Evolutionary conservation across 2,113 vertebrate genomes (phyloP).

Genomic region (Catharus minimus): DNA sequence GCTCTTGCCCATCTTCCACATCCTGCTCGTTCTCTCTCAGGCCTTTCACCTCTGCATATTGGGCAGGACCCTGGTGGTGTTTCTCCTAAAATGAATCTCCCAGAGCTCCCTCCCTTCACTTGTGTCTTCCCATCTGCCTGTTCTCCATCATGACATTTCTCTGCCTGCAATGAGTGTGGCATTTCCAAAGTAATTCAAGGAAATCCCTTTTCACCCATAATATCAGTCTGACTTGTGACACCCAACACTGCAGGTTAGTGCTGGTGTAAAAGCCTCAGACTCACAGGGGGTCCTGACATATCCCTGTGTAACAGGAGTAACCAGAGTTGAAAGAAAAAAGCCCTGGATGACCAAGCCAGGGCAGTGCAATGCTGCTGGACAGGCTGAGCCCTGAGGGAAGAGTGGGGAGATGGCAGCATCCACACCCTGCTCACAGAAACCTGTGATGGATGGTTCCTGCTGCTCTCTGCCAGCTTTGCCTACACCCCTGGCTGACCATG

Average conservation of each 20-base stretch:
- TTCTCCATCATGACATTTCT: neutral
- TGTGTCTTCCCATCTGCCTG: neutral
- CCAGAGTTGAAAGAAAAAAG: neutral
- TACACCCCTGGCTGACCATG: fast-evolving
- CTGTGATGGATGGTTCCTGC: neutral
- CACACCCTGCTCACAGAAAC: neutral
- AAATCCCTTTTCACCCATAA: neutral
- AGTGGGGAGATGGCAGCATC: neutral
- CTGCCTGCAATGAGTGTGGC: fast-evolving
- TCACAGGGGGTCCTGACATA: neutral
- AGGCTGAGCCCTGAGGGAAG: neutral
- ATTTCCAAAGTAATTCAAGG: neutral
- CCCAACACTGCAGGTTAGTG: neutral
- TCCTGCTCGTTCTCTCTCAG: neutral
- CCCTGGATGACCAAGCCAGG: neutral
- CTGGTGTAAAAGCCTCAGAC: neutral
- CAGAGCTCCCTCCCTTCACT: neutral
- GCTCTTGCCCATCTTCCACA: neutral
- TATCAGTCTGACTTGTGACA: neutral
- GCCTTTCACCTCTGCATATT: neutral
- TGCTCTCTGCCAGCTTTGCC: neutral
- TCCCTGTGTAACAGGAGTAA: neutral
- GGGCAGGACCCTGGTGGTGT: neutral
- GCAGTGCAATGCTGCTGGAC: fast-evolving
- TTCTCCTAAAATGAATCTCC: neutral